A percentile compares a stretch with the other conserved stretches of the same genome.
phyloP scores from a whole-genome alignment of 2,888 invertebrate genomes.

The Automeris io region DNA sequence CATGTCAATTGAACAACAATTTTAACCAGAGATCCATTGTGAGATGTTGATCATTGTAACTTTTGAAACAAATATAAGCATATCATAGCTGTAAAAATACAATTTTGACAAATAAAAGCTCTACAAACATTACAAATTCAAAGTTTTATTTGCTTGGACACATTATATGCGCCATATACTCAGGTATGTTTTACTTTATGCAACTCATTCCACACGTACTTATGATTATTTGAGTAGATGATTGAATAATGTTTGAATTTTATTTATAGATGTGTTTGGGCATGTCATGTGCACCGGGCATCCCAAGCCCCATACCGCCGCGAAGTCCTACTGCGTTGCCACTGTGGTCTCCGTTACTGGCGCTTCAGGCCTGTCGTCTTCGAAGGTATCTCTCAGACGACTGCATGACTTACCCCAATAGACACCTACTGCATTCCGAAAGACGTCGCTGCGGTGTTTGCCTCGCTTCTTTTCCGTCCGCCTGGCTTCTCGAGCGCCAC shows the following conservation, averaged over 20 bases:
- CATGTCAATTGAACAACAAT: conserved; percentile 70
- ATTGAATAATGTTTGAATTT: conserved; percentile 4
- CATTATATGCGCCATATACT: background rate
- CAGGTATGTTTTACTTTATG: conserved; percentile 4
- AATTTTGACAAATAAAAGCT: conserved; percentile 90
- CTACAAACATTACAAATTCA: conserved; percentile 74
- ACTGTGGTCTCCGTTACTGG: conserved; percentile 66
- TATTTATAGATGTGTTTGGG: conserved; percentile 67
- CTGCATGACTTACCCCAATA: conserved; percentile 64
- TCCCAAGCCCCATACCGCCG: conserved; percentile 49
- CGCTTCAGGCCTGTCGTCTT: conserved; percentile 65
- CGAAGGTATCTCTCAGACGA: conserved; percentile 70
- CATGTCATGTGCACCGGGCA: conserved; percentile 50
- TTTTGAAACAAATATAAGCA: conserved; percentile 89
- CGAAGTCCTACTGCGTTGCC: conserved; percentile 57
- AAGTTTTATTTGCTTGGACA: conserved; percentile 37
- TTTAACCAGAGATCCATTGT: conserved; percentile 58
- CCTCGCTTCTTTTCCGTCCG: conserved; percentile 90
- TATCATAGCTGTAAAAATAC: conserved; percentile 94
- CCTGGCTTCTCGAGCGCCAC: conserved; percentile 92
- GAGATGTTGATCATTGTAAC: conserved; percentile 79
- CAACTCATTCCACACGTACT: background rate
- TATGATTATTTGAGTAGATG: background rate
- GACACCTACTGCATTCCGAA: conserved; percentile 54
- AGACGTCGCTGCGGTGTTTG: conserved; percentile 86